These are phyloP conservation scores for Arnoldichthys spilopterus DNA, from an alignment of 2,797 vertebrate genomes.

Conservation along the genomic window DNA sequence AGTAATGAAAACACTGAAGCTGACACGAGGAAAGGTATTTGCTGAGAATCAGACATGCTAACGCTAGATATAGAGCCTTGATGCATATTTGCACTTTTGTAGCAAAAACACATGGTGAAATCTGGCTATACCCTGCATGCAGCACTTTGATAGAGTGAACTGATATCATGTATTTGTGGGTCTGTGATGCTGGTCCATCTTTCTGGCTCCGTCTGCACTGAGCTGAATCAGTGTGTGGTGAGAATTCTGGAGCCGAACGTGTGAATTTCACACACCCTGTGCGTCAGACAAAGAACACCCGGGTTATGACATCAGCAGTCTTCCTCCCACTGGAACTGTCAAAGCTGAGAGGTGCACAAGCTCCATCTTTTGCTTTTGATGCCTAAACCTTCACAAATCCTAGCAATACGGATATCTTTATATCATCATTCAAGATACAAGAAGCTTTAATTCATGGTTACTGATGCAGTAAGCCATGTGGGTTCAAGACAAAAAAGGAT, in stretches of 20 bases:
- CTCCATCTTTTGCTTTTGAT: constrained; percentile 20
- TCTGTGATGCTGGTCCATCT: constrained; percentile 10
- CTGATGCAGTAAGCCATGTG: background rate
- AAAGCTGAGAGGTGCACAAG: constrained; percentile 28
- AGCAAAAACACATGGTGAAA: background rate
- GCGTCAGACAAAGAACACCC: constrained; percentile 46
- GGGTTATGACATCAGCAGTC: constrained; percentile 50
- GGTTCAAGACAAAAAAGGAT: background rate
- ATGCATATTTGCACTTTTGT: constrained; percentile 2
- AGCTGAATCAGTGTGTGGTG: constrained; percentile 43
- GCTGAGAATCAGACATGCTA: constrained; percentile 12
- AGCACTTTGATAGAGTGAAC: background rate
- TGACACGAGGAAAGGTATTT: constrained; percentile 3
- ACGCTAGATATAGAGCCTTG: background rate
- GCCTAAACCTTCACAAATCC: constrained; percentile 9
- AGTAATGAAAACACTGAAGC: constrained; percentile 43
- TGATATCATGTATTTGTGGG: background rate
- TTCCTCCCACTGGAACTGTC: constrained; percentile 45
- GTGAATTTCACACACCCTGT: constrained; percentile 40
- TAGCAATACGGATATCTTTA: background rate
- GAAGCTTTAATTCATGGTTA: background rate
- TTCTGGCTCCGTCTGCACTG: constrained; percentile 6
- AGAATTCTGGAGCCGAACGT: constrained; percentile 29
- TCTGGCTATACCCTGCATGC: background rate
- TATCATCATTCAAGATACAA: background rate